Conservation (phyloP, 2,888 invertebrate species). For the Drosophila emarginata region DNA sequence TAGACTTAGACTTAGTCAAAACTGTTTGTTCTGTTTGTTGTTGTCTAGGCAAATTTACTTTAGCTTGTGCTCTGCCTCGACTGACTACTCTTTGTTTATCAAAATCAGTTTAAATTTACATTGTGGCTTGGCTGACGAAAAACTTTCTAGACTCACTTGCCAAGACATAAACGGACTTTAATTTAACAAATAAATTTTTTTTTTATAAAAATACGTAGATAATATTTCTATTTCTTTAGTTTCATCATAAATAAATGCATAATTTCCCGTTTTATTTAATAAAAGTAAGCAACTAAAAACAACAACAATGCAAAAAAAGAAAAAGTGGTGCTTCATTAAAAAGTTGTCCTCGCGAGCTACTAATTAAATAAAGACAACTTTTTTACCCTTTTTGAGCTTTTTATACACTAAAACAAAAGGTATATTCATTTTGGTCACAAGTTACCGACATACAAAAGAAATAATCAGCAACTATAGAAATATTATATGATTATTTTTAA, state of each 20-base stretch:
- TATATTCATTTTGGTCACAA: neutral
- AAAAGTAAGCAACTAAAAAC: neutral
- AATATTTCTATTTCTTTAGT: neutral
- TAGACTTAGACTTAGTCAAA: constrained; percentile 46
- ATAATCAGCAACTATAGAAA: too few relatives aligned
- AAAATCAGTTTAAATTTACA: constrained; percentile 33
- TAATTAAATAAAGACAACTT: constrained; percentile 41
- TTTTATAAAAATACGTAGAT: neutral
- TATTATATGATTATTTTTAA: too few relatives aligned
- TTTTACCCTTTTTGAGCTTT: neutral
- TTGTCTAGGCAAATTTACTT: constrained; percentile 43
- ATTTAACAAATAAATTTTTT: constrained; percentile 1
- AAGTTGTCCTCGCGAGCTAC: constrained; percentile 20
- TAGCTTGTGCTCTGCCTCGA: constrained; percentile 13
- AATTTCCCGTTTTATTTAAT: constrained; percentile 4
- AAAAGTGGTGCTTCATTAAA: constrained; percentile 7
- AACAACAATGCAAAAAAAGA: neutral
- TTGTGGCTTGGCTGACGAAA: constrained; percentile 22
- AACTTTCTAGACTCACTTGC: constrained; percentile 33
- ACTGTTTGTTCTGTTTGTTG: constrained; percentile 23
- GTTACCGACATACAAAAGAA: too few relatives aligned
- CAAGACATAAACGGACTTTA: constrained; percentile 18
- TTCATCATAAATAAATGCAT: constrained; percentile 5
- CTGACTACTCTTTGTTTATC: constrained; percentile 25
- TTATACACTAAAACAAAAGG: neutral